Base-by-base conservation (phyloP, 1,140 invertebrate species). In the Gonatopus flavifemur region DNA sequence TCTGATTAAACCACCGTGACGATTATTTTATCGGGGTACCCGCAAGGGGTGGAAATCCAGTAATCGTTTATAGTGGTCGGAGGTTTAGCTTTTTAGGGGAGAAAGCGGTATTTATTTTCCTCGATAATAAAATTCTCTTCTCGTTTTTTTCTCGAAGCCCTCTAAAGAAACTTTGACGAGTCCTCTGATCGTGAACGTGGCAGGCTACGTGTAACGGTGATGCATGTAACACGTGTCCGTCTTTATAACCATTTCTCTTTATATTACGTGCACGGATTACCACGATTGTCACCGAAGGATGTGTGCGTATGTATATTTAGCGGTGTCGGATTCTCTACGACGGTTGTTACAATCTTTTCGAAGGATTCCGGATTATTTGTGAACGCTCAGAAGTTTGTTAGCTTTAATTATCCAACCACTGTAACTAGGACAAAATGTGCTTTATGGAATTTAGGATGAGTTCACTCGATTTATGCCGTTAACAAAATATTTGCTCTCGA, bases 21-120 rank as follows among this genome's bases (percentile, higher is more conserved):
- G 71, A 70, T 72, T n/a, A n/a, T n/a, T 66, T 70, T 69, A 74
- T 72, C 70, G 42, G 49, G 44, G 57, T 60, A 57, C 59, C 55
- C 48, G 59, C 55, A 63, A 67, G 61, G 70, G 69, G 66, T 72
- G 65, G 65, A 53, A 52, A 16, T n/a, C n/a, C 15, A 12, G 19
- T 49, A n/a, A 49, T 36, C 54, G 53, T 64, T 62, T 63, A 64
- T 61, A 35, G 41, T 54, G 53, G 50, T 37, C 10, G 6, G 28
- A 31, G 24, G 47, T 24, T 51, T n/a, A n/a, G 31, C 40, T 36
- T 39, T 10, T 25, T 38, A 50, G 45, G 19, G 39, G 48, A 55
- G 48, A 24, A 49, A 49, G 42, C 47, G 40, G 48, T 43, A 41
- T 55, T 40, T 35, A 48, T 42, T 31, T 51, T 44, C 44, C 20